A percentile compares a stretch with the other conserved stretches of the same genome.
Conservation (phyloP, 2,888 invertebrate species). For the Bruchidius siliquastri region DNA sequence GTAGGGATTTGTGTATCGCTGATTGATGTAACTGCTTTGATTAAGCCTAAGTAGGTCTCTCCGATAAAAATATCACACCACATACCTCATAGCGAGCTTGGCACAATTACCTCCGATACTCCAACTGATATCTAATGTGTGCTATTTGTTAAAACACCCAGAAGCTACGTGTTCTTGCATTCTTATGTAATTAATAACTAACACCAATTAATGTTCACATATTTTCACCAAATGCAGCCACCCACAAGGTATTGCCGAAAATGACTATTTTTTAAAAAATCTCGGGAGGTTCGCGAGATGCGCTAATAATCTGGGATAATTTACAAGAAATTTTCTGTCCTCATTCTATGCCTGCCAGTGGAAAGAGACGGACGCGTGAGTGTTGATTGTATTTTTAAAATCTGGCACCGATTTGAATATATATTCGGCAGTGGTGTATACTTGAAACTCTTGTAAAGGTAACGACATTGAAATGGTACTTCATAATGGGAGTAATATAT, state of each 20-base stretch:
- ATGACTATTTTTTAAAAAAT: neutral
- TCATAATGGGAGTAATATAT: too few relatives aligned
- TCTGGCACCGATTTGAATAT: conserved; percentile 17
- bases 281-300: neutral
- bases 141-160: neutral
- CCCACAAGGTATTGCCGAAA: conserved; percentile 1
- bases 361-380: conserved; percentile 18
- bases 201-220: neutral
- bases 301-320: neutral
- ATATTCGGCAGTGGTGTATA: conserved; percentile 12
- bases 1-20: too few relatives aligned
- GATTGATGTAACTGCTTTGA: too few relatives aligned
- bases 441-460: neutral
- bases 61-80: neutral
- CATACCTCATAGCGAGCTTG: neutral
- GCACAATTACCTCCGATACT: neutral
- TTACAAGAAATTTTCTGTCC: conserved; percentile 18
- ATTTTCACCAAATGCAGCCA: neutral
- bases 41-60: neutral
- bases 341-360: conserved; percentile 18
- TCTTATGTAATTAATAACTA: neutral
- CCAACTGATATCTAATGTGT: neutral
- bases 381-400: conserved; percentile 22
- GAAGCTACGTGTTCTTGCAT: neutral
- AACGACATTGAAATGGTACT: too few relatives aligned